These are phyloP conservation scores for Discoglossus pictus DNA, from an alignment of 2,797 vertebrate species.

Conservation along the genomic window DNA sequence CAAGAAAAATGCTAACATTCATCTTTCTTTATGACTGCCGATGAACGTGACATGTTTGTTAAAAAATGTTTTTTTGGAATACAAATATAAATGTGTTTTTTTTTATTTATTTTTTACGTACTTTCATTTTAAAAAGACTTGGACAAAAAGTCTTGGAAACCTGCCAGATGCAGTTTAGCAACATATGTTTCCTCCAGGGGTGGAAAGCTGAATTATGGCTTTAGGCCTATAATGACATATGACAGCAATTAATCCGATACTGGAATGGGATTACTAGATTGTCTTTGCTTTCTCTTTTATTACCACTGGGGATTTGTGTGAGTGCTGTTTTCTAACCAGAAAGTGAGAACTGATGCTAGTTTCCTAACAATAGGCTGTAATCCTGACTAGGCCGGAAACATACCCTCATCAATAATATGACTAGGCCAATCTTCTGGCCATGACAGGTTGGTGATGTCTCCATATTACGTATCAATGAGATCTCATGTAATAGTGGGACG, in stretches of 20 bases:
- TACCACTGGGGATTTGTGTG: slow-evolving; percentile 24
- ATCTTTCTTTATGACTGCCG: slow-evolving; percentile 8
- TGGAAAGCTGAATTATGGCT: slow-evolving; percentile 53
- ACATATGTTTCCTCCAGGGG: slow-evolving; percentile 57
- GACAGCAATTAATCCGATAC: slow-evolving; percentile 56
- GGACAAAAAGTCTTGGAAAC: slow-evolving; percentile 20
- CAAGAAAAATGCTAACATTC: slow-evolving; percentile 4
- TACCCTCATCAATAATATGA: no score
- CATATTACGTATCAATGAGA: no score
- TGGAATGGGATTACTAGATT: slow-evolving; percentile 56
- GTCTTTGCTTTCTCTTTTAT: slow-evolving; percentile 34
- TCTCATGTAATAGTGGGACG: no score
- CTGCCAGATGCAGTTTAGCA: slow-evolving; percentile 38
- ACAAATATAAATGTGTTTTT: slow-evolving; percentile 10
- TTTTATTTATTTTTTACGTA: no score
- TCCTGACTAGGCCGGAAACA: no score
- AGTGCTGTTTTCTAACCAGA: not conserved
- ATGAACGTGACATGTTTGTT: no score
- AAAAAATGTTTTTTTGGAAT: no score
- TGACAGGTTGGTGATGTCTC: no score
- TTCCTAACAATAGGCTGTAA: not conserved
- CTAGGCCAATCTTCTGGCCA: no score
- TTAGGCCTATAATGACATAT: slow-evolving; percentile 58
- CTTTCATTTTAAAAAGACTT: no score
- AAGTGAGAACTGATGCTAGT: not conserved